Evolutionary conservation across 30 jellyfish, hydroid and myxozoan species (phyloP), one percentile per base, ranked within the genome.

Genomic region (Turritopsis rubra): DNA sequence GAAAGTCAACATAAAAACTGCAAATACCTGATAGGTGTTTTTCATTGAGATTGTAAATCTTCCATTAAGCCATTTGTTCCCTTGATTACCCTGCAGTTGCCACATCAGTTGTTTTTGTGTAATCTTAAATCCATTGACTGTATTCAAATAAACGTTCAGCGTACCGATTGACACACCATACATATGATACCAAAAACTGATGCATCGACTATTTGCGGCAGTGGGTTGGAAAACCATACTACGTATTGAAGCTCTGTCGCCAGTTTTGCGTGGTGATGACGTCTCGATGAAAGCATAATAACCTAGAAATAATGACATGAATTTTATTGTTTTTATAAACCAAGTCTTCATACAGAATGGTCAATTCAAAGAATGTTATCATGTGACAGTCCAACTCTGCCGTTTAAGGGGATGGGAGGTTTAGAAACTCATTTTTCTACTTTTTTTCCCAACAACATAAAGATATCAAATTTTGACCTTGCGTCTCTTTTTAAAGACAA

Each of bases 171-270:
- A 85, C 17, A 89, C 70, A 19, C 99, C 99, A 81, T 88, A 88
- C 99, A 93, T 93, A 84, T 93, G 99, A 75, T 93, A 93, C 96
- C 96, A 93, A 75, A 93, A 93, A 21, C 90, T 80, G 7, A 93
- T 31, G 73, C 99, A 93, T 79, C 88, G 27, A 18, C 99, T 96
- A 71, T 75, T 82, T 53, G 90, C 91, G 0, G 96, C 79, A 0
- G 99, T 93, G 4, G 99, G 90, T 31, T 84, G 87, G 88, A 93
- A 93, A 68, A 77, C 86, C 86, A 85, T 84, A 90, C 99, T 93
- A 77, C 70, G 72, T 30, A 93, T 29, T 79, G 73, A 79, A n/a
- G 99, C 99, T 73, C 85, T 88, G 92, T 93, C 97, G 5, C 99
- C 99, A 1, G 88, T 66, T 52, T 29, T 86, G 18, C 99, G 96